Conservation (phyloP, 2,113 vertebrate genomes). For the Protobothrops flavoviridis region DNA sequence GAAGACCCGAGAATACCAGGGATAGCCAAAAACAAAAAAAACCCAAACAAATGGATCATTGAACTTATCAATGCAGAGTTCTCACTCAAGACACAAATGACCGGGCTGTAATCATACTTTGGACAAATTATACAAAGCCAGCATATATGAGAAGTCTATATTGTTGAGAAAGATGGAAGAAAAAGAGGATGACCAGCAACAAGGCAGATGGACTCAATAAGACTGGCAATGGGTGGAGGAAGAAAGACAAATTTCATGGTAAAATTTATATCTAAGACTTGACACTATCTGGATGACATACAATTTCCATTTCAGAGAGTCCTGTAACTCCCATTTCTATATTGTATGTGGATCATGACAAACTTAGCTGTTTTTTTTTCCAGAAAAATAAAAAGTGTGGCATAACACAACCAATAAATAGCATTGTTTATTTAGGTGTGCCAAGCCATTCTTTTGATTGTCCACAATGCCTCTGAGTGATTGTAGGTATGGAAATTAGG, state of each 20-base stretch:
- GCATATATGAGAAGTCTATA: neutral
- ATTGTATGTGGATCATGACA: neutral
- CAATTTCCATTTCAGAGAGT: neutral
- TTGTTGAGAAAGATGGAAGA: neutral
- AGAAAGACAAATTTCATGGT: neutral
- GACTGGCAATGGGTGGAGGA: neutral
- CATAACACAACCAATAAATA: neutral
- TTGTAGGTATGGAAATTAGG: neutral
- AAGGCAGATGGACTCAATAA: neutral
- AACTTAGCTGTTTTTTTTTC: neutral
- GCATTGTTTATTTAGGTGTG: neutral
- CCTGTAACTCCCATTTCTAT: neutral
- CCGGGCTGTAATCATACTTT: neutral
- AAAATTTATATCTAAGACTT: neutral
- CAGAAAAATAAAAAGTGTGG: neutral
- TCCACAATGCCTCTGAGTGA: neutral
- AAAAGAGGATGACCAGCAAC: neutral
- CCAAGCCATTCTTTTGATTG: neutral
- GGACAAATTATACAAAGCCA: neutral
- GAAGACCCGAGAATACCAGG: neutral
- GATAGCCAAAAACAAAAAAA: neutral
- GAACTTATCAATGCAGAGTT: neutral
- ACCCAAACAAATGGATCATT: neutral
- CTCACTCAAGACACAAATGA: neutral
- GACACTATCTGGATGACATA: neutral